Evolutionary conservation across 2,888 invertebrate genomes (phyloP), one percentile per base, ranked within the genome.

Genomic region (Drosophila macrothrix): DNA sequence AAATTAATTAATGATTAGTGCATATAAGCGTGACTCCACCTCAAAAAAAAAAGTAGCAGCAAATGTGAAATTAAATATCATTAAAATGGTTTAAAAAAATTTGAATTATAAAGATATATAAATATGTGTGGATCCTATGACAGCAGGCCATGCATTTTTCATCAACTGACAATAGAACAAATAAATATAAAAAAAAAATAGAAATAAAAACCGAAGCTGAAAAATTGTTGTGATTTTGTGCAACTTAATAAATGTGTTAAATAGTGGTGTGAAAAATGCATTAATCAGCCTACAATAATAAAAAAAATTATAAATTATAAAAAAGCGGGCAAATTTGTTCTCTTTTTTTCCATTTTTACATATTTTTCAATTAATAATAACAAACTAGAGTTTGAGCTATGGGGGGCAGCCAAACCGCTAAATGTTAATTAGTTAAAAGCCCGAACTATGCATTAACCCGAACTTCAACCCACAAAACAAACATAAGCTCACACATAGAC

Each of bases 381-480:
- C 55, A 73, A 56, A 50, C 33, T 63, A 49, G 64, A 64, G 82
- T 54, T 52, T 46, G 72, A 58, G 63, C 33, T 16, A 54, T 29
- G 61, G 53, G 55, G 53, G 29, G 61, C 61, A 55, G 41, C 81
- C 75, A 90, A 92, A 91, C 92, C 92, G 79, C 89, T 86, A 91
- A 91, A 91, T 91, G 86, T 91, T 91, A 92, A 92, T 91, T 91
- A 91, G 92, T 91, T 91, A 83, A 91, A 90, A 84, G 84, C 89
- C 69, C 88, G 64, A 80, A 80, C 84, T 88, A 88, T 76, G 71
- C 70, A 70, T 74, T 73, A 83, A 72, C 74, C 73, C 78, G 61
- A 77, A 73, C 75, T 49, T 53, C 67, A 71, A 52, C 66, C 53
- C 56, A 53, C 61, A 68, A 63, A 67, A 61, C 72, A 73, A 66